Conservation (phyloP, 2,113 vertebrate genomes). For the Bubo blakistoni region DNA sequence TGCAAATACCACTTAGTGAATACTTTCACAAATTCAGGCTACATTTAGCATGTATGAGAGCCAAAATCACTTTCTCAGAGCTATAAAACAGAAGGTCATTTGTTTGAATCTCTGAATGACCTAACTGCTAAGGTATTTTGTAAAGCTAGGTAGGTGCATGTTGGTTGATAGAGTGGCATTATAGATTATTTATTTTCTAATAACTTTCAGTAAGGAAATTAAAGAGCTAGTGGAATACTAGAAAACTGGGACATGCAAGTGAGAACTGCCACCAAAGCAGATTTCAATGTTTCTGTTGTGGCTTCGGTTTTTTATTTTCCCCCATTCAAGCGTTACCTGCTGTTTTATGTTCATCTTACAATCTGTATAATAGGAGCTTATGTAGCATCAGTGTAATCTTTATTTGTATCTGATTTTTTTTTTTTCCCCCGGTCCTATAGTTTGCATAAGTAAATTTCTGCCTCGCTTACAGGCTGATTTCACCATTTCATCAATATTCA, state of each 20-base stretch:
- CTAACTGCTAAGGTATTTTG: not conserved
- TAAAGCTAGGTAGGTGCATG: not conserved
- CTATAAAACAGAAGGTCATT: not conserved
- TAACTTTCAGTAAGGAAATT: not conserved
- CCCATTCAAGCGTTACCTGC: not conserved
- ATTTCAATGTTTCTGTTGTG: not conserved
- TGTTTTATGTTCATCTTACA: not conserved
- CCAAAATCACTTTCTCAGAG: not conserved
- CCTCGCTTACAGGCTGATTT: not conserved
- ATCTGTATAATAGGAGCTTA: not conserved
- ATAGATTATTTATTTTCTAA: not conserved
- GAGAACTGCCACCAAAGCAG: not conserved
- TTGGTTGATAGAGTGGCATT: not conserved
- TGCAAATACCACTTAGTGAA: not conserved
- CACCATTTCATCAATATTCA: not conserved
- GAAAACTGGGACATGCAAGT: not conserved
- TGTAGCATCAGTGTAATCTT: not conserved
- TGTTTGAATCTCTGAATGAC: not conserved
- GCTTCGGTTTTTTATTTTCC: not conserved
- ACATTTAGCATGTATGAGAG: not conserved
- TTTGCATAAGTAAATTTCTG: not conserved
- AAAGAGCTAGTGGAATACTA: not conserved
- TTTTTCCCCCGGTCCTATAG: not conserved
- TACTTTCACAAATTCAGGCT: not conserved
- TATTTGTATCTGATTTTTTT: not conserved